These are phyloP conservation scores for Drosophila testacea DNA, from an alignment of 2,888 invertebrate genomes.

Conservation along the genomic window DNA sequence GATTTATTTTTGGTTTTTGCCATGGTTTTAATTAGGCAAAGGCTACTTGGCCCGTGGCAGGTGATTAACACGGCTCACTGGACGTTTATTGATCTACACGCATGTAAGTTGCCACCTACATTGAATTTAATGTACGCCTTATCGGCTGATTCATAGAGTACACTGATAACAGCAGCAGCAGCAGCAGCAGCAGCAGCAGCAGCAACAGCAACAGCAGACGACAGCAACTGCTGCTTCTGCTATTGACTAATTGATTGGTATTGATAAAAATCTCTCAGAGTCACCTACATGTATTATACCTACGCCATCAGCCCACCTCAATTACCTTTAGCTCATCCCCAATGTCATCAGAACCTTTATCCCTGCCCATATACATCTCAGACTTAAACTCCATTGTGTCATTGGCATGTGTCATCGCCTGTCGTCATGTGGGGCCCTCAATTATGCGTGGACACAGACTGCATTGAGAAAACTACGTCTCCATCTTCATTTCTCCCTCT, in stretches of 20 bases:
- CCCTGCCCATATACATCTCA: background rate
- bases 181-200: background rate
- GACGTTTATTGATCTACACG: slow-evolving; percentile 49
- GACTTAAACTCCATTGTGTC: slow-evolving; percentile 17
- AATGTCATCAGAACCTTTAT: slow-evolving; percentile 1
- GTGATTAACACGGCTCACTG: slow-evolving; percentile 55
- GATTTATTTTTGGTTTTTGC: slow-evolving; percentile 63
- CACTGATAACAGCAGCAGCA: slow-evolving; percentile 9
- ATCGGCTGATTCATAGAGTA: slow-evolving; percentile 56
- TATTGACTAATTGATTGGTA: slow-evolving; percentile 66
- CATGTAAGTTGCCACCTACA: slow-evolving; percentile 48
- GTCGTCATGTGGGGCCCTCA: slow-evolving; percentile 56
- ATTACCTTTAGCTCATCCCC: background rate
- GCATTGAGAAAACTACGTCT: background rate
- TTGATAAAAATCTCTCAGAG: slow-evolving; percentile 8
- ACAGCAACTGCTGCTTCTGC: background rate
- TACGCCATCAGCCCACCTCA: too few species aligned
- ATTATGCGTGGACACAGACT: slow-evolving; percentile 72
- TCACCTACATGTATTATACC: background rate
- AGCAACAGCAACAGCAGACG: slow-evolving; percentile 8
- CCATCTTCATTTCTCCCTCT: background rate
- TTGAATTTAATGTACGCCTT: slow-evolving; percentile 26
- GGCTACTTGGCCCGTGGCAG: slow-evolving; percentile 17
- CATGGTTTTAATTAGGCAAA: slow-evolving; percentile 65
- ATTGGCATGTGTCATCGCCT: slow-evolving; percentile 50